Percentiles rank a stretch among this genome's conserved stretches.
phyloP scores from a whole-genome alignment of 2,888 invertebrate genomes.

The Ellobium chinense region DNA sequence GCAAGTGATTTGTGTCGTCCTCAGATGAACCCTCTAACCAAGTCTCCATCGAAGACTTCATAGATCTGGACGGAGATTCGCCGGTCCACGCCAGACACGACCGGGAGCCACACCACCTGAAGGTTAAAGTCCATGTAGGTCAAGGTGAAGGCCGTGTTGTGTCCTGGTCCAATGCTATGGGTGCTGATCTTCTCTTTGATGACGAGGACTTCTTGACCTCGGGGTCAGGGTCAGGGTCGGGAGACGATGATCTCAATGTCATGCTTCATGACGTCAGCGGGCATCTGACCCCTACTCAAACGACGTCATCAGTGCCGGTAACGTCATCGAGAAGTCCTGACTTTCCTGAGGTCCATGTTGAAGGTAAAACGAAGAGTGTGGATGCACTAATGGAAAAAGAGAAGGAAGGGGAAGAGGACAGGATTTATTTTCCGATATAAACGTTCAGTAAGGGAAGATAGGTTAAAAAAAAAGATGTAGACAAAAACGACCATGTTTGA shows the following conservation, averaged over 20 bases:
- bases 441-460: too few species aligned
- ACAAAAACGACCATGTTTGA: too few species aligned
- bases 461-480: too few species aligned
- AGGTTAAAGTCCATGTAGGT: not conserved
- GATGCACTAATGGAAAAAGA: too few species aligned
- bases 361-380: not conserved
- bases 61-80: constrained; percentile 39
- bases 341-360: not conserved
- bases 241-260: constrained; percentile 15
- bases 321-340: not conserved
- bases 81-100: not conserved
- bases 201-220: constrained; percentile 46
- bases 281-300: constrained; percentile 6
- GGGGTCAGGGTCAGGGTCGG: constrained; percentile 47
- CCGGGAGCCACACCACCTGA: not conserved
- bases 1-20: too few species aligned
- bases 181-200: constrained; percentile 22
- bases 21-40: constrained; percentile 21
- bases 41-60: constrained; percentile 47
- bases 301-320: not conserved
- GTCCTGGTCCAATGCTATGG: not conserved
- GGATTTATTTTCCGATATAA: too few species aligned
- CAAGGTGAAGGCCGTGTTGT: not conserved
- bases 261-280: not conserved
- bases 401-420: too few species aligned